Conservation (phyloP, 2,888 invertebrate species). For the Macropis europaea region DNA sequence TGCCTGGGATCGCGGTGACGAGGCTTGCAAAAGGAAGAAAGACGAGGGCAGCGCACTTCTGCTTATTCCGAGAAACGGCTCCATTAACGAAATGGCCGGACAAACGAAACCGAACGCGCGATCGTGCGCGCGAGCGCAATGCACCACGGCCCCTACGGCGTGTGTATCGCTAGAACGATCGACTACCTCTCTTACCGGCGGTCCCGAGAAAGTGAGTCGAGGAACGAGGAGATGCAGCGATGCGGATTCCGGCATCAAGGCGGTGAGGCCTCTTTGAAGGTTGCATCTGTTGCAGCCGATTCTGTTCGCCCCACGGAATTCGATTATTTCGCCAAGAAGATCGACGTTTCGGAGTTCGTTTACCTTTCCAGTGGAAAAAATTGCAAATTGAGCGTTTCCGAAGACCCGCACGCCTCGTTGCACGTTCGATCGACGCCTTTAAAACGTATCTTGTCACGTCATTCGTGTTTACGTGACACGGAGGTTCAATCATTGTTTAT, state of each 20-base stretch:
- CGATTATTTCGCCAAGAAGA: constrained; percentile 15
- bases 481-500: no score
- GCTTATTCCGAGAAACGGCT: constrained; percentile 70
- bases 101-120: constrained; percentile 67
- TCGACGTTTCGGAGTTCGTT: background rate
- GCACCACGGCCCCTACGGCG: constrained; percentile 35
- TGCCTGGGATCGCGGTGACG: constrained; percentile 58
- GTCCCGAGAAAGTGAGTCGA: constrained; percentile 24
- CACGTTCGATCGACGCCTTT: background rate
- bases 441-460: no score
- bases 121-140: constrained; percentile 57
- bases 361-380: background rate
- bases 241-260: constrained; percentile 49
- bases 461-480: no score
- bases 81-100: constrained; percentile 69
- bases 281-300: constrained; percentile 35
- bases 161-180: constrained; percentile 61
- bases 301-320: constrained; percentile 21
- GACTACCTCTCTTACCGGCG: constrained; percentile 52
- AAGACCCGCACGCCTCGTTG: background rate
- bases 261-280: constrained; percentile 53
- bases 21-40: constrained; percentile 49
- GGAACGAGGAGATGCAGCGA: constrained; percentile 34
- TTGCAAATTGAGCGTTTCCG: background rate
- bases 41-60: constrained; percentile 36